Evolutionary conservation across 2,113 vertebrate species (phyloP).

Genomic region (Cavia aperea): DNA sequence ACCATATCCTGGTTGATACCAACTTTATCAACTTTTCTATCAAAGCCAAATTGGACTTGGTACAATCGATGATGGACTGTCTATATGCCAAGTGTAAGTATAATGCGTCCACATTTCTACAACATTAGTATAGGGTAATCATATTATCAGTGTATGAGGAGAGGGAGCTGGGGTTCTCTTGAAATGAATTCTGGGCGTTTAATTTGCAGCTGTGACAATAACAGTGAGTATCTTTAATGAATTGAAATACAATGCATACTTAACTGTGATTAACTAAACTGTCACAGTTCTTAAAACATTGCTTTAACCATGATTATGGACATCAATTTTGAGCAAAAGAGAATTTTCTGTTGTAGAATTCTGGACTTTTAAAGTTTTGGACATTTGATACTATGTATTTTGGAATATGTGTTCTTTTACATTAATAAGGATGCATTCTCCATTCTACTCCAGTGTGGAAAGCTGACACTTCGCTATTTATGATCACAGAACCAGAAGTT

Average conservation of each 20-base stretch:
- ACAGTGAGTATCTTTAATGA: background rate
- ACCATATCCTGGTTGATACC: constrained; percentile 94
- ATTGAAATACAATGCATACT: constrained; percentile 20
- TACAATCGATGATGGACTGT: constrained; percentile 99
- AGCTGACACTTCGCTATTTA: constrained; percentile 25
- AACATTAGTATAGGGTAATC: background rate
- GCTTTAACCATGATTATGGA: background rate
- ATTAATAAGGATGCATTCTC: background rate
- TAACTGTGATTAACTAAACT: constrained; percentile 13
- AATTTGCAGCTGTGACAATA: constrained; percentile 3
- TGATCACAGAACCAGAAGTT: background rate
- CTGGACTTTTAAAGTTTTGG: constrained; percentile 22
- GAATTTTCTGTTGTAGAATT: constrained; percentile 41
- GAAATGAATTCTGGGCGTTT: constrained; percentile 5
- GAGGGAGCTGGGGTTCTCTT: background rate
- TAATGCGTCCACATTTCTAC: constrained; percentile 13
- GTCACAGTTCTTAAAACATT: constrained; percentile 33
- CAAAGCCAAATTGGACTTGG: constrained; percentile 95
- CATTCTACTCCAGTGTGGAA: background rate
- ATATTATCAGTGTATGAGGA: background rate
- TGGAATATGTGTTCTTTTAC: background rate
- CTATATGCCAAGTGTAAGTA: constrained; percentile 97
- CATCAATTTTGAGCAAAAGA: constrained; percentile 25
- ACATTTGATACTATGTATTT: constrained; percentile 13
- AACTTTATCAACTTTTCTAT: constrained; percentile 99